Conservation (phyloP, 1,140 invertebrate genomes). For the Epicauta chinensis region DNA sequence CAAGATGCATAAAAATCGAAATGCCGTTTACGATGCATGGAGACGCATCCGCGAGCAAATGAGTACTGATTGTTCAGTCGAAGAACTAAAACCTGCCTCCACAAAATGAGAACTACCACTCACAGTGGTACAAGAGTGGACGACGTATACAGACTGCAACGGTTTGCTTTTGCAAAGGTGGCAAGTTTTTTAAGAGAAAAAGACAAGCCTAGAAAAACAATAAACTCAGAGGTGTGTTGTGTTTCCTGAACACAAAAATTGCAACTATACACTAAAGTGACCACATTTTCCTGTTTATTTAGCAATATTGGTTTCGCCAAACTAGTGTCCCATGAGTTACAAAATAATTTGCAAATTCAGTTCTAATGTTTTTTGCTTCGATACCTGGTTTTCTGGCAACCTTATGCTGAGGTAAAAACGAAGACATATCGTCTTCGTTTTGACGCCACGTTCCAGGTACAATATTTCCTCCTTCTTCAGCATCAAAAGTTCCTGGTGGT, state of each 20-base stretch:
- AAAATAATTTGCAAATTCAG: slow-evolving; percentile 2
- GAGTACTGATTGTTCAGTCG: slow-evolving; percentile 8
- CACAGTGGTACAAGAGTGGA: slow-evolving; percentile 13
- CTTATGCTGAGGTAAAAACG: slow-evolving; percentile 1
- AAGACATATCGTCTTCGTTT: slow-evolving; percentile 3
- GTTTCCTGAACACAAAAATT: background rate
- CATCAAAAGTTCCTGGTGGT: background rate
- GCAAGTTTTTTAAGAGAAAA: slow-evolving; percentile 16
- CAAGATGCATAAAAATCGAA: slow-evolving; percentile 22
- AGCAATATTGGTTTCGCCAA: background rate
- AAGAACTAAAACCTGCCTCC: background rate
- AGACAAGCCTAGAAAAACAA: background rate
- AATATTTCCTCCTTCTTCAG: background rate
- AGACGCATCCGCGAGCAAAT: no score
- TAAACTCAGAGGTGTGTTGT: no score
- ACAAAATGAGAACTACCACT: slow-evolving; percentile 13
- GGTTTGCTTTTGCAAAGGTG: slow-evolving; percentile 28
- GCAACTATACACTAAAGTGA: background rate
- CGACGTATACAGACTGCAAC: slow-evolving; percentile 20
- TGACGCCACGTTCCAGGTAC: slow-evolving; percentile 1
- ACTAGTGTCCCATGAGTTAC: background rate
- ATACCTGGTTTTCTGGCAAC: slow-evolving; percentile 1
- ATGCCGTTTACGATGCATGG: slow-evolving; percentile 14
- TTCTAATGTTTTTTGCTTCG: background rate
- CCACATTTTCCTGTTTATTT: background rate